Conservation (phyloP, 1,140 invertebrate genomes). For the Rhagoletis pomonella region DNA sequence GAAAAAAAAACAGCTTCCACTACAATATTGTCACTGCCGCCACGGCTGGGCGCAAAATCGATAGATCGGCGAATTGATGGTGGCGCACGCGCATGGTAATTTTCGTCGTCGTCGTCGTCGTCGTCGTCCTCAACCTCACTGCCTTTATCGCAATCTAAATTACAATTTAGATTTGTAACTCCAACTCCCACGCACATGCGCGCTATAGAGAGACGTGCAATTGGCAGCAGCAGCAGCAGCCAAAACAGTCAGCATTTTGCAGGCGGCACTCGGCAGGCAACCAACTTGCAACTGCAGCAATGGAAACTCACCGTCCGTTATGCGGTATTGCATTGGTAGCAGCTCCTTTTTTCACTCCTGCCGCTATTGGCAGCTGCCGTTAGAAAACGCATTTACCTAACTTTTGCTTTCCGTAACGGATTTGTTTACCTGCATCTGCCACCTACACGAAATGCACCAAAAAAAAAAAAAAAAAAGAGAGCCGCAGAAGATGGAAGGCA, state of each 20-base stretch:
- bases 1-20: neutral
- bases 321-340: neutral
- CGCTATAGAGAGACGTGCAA: neutral
- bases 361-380: constrained; percentile 6
- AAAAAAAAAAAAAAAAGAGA: neutral
- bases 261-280: neutral
- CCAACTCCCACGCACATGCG: constrained; percentile 30
- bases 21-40: constrained; percentile 13
- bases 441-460: neutral
- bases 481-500: neutral
- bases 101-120: neutral
- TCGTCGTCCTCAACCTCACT: neutral
- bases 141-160: constrained; percentile 32
- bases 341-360: neutral
- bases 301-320: neutral
- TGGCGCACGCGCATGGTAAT: neutral
- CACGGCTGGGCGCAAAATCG: neutral
- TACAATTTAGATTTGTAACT: constrained; percentile 52
- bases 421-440: constrained; percentile 8
- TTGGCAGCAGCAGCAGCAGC: constrained; percentile 8
- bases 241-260: neutral
- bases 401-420: constrained; percentile 41
- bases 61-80: constrained; percentile 38
- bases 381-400: constrained; percentile 47
- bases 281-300: constrained; percentile 39